Percentiles rank a stretch among this genome's conserved stretches.
These are phyloP conservation scores for Tringa solitaria DNA, from an alignment of 2,113 vertebrate species.

Conservation along the genomic window DNA sequence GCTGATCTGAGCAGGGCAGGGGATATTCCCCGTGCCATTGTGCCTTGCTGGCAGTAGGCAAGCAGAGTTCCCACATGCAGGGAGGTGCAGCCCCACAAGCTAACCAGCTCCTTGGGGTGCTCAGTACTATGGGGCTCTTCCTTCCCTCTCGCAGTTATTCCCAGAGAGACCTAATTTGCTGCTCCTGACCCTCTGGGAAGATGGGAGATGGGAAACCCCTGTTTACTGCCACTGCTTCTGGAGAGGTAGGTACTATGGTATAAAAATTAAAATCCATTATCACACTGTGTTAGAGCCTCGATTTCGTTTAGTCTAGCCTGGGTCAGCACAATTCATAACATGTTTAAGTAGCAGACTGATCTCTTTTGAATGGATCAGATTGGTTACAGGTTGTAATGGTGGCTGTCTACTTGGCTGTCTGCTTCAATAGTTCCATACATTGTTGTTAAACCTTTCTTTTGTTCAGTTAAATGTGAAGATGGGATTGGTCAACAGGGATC, in stretches of 20 bases:
- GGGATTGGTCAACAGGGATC: neutral
- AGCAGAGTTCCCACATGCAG: neutral
- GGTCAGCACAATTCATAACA: neutral
- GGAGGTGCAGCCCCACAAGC: neutral
- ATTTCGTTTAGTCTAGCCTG: neutral
- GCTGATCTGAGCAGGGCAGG: neutral
- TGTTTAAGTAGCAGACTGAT: neutral
- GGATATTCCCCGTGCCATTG: fast-evolving
- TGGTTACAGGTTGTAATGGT: neutral
- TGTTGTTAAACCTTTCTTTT: neutral
- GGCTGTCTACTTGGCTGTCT: neutral
- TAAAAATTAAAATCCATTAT: neutral
- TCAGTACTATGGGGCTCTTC: neutral
- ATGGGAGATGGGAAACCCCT: neutral
- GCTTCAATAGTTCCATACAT: neutral
- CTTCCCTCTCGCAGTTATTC: neutral
- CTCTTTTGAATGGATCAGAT: neutral
- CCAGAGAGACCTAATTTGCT: neutral
- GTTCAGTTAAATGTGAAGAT: neutral
- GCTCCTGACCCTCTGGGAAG: neutral
- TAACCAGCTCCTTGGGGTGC: neutral
- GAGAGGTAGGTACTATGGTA: neutral
- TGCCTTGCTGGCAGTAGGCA: neutral
- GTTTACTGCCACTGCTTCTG: neutral
- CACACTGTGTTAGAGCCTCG: neutral